Percentiles rank a stretch among this genome's conserved stretches.
phyloP scores from a whole-genome alignment of 2,888 invertebrate species.

The Scrobipalpa costella region DNA sequence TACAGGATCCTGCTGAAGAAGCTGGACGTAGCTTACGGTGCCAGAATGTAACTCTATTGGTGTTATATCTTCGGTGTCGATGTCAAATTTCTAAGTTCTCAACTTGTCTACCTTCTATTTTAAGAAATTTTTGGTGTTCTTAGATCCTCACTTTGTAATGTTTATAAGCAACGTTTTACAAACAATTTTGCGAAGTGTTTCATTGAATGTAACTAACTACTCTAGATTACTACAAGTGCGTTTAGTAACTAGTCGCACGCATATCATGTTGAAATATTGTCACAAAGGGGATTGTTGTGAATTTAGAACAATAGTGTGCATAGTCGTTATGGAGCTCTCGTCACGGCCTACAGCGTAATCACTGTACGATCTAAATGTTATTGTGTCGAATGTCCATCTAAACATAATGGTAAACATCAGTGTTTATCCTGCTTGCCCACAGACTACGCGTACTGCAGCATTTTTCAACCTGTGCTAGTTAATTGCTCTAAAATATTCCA shows the following conservation, averaged over 20 bases:
- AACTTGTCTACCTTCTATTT: constrained; percentile 3
- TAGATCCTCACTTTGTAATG: constrained; percentile 11
- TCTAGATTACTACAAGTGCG: neutral
- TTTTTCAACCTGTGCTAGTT: neutral
- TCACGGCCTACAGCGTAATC: constrained; percentile 69
- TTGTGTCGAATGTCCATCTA: constrained; percentile 58
- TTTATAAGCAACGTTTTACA: neutral
- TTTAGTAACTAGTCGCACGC: constrained; percentile 13
- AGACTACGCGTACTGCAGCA: constrained; percentile 9
- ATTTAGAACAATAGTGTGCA: constrained; percentile 68
- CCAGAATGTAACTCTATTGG: constrained; percentile 61
- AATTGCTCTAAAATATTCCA: too few species aligned
- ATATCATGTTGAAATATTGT: constrained; percentile 34
- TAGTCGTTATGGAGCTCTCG: constrained; percentile 62
- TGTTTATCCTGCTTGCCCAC: constrained; percentile 40
- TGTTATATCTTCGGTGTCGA: too few species aligned
- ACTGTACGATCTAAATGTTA: constrained; percentile 68
- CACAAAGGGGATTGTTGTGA: constrained; percentile 47
- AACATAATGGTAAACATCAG: constrained; percentile 51
- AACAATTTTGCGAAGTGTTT: constrained; percentile 1
- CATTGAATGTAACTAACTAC: constrained; percentile 2
- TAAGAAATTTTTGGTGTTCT: constrained; percentile 5
- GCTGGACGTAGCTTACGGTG: constrained; percentile 62
- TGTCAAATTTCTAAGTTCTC: constrained; percentile 9
- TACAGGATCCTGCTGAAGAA: constrained; percentile 78